Base-by-base conservation (phyloP, 30 jellyfish, hydroid and myxozoan genomes). In the Pseudorhiza aurosa region DNA sequence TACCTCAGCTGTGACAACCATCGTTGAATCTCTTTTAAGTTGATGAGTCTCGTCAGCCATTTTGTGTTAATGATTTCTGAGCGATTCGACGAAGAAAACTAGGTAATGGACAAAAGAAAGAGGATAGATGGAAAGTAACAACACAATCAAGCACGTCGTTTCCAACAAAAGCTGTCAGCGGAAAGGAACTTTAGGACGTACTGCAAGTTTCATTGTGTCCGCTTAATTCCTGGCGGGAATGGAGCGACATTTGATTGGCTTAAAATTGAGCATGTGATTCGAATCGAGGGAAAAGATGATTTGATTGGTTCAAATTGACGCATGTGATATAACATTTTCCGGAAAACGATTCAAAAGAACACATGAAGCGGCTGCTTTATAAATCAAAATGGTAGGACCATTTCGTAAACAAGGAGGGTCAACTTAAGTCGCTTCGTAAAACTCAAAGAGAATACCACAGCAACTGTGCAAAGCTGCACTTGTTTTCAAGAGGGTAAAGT, bases 1-100 rank as follows among this genome's bases (percentile, higher is more conserved):
- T 64, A 86, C 96, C 96, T 76, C 90, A 11, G 96, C 96, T 1
- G 96, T 86, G 15, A 40, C 85, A 21, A 58, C 81, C 96, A 87
- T 87, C 10, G 96, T 87, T 19, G 91, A 69, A 35, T 87, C 87
- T 22, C 96, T 86, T 43, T 87, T 87, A 51, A 80, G 91, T 37
- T 64, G 83, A 17, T 80, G 58, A 24, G 91, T 65, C 65, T 51
- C 68, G 22, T 80, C 84, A 15, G 91, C 80, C 91, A 80, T 80
- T 1, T 64, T 33, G 31, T 33, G 60, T 42, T 68, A 24, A n/a
- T n/a, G n/a, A n/a, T n/a, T n/a, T n/a, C n/a, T n/a, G n/a, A n/a
- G n/a, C n/a, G n/a, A n/a, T n/a, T n/a, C n/a, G n/a, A n/a, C n/a
- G n/a, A n/a, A n/a, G n/a, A n/a, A n/a, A n/a, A n/a, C n/a, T n/a